Conservation (phyloP, 2,797 vertebrate species). For the Harpagifer antarcticus region DNA sequence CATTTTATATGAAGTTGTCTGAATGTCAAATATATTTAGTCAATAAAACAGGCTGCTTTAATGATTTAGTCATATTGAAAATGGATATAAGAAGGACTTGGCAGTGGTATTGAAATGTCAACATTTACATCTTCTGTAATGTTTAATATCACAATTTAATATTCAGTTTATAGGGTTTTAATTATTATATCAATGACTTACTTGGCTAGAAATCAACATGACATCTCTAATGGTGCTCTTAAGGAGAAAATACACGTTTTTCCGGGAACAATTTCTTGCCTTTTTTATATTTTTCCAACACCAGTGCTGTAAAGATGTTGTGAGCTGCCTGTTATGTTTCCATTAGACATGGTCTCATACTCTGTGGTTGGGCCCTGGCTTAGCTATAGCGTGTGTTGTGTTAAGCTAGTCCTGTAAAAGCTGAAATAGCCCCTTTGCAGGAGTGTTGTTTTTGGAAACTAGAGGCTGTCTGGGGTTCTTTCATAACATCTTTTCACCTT, state of each 20-base stretch:
- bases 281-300: neutral
- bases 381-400: conserved; percentile 16
- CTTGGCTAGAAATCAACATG: neutral
- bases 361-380: conserved; percentile 12
- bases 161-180: no score
- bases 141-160: no score
- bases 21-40: neutral
- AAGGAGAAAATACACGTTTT: neutral
- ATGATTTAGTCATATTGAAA: neutral
- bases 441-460: conserved; percentile 45
- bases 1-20: neutral
- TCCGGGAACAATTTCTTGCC: neutral
- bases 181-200: no score
- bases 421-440: neutral
- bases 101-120: no score
- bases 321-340: conserved; percentile 11
- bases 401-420: conserved; percentile 22
- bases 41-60: neutral
- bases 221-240: neutral
- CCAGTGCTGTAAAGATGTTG: neutral
- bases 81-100: neutral
- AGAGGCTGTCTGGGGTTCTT: conserved; percentile 17
- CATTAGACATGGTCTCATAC: neutral
- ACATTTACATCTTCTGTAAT: no score
- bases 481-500: conserved; percentile 26